Percentiles rank a stretch among this genome's conserved stretches.
These are phyloP conservation scores for Drosophila subobscura DNA, from an alignment of 1,140 invertebrate species.

Conservation along the genomic window DNA sequence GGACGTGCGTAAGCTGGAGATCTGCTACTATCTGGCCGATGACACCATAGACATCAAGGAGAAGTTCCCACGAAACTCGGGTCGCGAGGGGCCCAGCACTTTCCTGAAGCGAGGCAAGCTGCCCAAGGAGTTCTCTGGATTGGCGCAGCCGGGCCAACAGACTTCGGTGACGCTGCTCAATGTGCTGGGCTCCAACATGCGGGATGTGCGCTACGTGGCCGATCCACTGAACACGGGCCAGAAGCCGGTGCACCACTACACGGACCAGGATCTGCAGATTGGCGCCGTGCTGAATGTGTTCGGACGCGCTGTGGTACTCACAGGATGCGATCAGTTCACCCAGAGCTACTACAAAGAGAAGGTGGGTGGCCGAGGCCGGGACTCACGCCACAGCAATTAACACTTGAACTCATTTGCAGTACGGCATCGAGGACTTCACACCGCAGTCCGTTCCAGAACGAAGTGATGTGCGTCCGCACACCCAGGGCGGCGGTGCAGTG, in stretches of 20 bases:
- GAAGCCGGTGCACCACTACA: slow-evolving; percentile 86
- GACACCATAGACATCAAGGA: slow-evolving; percentile 95
- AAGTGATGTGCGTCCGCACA: slow-evolving; percentile 68
- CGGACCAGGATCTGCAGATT: slow-evolving; percentile 89
- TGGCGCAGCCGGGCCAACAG: slow-evolving; percentile 86
- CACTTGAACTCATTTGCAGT: slow-evolving; percentile 37
- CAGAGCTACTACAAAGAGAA: slow-evolving; percentile 92
- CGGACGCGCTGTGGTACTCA: slow-evolving; percentile 91
- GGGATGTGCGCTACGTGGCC: slow-evolving; percentile 86
- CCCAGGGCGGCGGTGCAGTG: slow-evolving; percentile 61
- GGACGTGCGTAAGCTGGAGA: slow-evolving; percentile 89
- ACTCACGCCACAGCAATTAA: too few species aligned
- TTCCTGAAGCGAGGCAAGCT: slow-evolving; percentile 90
- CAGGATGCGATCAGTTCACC: slow-evolving; percentile 94
- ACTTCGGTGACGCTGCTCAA: slow-evolving; percentile 88
- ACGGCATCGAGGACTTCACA: slow-evolving; percentile 86
- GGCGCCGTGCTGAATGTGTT: slow-evolving; percentile 91
- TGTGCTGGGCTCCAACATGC: slow-evolving; percentile 86
- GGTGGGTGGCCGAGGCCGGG: slow-evolving; percentile 19
- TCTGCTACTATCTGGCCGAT: slow-evolving; percentile 93
- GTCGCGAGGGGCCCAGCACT: slow-evolving; percentile 88
- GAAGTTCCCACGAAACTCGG: slow-evolving; percentile 88
- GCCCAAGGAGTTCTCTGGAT: slow-evolving; percentile 86
- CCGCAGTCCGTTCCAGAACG: slow-evolving; percentile 84
- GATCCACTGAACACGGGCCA: slow-evolving; percentile 86